Evolutionary conservation across 2,797 vertebrate genomes (phyloP).

Genomic region (Graptemys geographica): DNA sequence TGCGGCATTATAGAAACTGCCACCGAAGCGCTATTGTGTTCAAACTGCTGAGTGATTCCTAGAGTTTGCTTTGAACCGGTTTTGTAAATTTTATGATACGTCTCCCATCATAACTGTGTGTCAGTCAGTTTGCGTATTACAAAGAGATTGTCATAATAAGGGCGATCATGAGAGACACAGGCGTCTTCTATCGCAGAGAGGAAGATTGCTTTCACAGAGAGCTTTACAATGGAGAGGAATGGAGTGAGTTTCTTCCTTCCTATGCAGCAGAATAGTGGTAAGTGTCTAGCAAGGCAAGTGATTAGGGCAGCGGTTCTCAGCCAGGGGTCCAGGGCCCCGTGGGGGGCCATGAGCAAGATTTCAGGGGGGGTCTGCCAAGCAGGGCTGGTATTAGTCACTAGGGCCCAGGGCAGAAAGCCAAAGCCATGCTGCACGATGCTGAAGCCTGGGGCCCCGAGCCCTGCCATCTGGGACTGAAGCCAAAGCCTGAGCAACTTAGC

Average conservation of each 20-base stretch:
- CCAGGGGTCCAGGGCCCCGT: no score
- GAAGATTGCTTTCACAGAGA: neutral
- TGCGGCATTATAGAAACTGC: neutral
- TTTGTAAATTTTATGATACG: neutral
- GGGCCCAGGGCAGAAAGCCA: no score
- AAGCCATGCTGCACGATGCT: no score
- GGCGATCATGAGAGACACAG: neutral
- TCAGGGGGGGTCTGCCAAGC: no score
- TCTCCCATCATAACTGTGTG: neutral
- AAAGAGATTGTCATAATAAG: neutral
- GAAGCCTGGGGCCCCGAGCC: no score
- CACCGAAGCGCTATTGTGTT: neutral
- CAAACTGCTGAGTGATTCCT: neutral
- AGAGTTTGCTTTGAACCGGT: neutral
- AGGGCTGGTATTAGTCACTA: no score
- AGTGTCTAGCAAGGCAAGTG: neutral
- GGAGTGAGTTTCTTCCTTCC: accelerated
- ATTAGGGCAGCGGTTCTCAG: neutral
- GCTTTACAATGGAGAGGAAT: neutral
- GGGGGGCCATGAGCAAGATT: no score
- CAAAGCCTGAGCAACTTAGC: no score
- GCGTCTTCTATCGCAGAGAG: neutral
- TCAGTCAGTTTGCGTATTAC: neutral
- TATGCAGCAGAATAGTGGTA: accelerated
- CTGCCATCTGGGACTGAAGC: no score